phyloP scores from a whole-genome alignment of 2,888 invertebrate species.

The Acleris cristana region DNA sequence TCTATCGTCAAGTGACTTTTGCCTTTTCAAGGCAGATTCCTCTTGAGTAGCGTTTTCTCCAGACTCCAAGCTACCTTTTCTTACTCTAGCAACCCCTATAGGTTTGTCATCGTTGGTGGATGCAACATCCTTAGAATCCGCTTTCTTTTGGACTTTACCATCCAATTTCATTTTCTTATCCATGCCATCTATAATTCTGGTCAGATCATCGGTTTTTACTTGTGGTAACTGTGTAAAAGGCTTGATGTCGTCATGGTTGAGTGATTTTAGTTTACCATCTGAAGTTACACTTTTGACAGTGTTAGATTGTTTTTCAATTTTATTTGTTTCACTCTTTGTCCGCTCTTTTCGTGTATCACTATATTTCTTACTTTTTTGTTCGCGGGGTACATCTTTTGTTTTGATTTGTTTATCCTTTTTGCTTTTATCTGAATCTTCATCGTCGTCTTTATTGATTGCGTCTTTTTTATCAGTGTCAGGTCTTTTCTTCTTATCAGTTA shows the following conservation, averaged over 20 bases:
- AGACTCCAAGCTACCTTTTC: conserved; percentile 74
- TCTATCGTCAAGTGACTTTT: conserved; percentile 84
- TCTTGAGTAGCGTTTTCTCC: conserved; percentile 60
- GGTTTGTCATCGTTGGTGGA: conserved; percentile 44
- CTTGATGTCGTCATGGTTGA: conserved; percentile 76
- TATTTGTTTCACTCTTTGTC: conserved; percentile 63
- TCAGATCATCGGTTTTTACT: conserved; percentile 77
- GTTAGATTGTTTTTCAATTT: conserved; percentile 70
- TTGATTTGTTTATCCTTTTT: conserved; percentile 74
- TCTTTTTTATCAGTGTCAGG: conserved; percentile 74
- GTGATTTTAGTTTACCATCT: conserved; percentile 66
- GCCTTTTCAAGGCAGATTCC: conserved; percentile 73
- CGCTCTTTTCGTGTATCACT: conserved; percentile 79
- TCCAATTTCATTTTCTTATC: conserved; percentile 72
- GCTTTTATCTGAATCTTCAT: conserved; percentile 71
- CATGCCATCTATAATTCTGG: conserved; percentile 75
- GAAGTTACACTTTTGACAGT: conserved; percentile 68
- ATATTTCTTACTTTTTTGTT: conserved; percentile 77
- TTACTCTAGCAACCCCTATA: conserved; percentile 51
- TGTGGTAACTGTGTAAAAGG: conserved; percentile 80
- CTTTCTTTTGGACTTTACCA: conserved; percentile 61
- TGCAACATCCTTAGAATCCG: conserved; percentile 63
- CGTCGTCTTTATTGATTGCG: conserved; percentile 69
- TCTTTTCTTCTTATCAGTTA: conserved; percentile 77
- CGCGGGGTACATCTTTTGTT: conserved; percentile 73